These are phyloP conservation scores for Pygoscelis adeliae DNA, from an alignment of 2,113 vertebrate species.

Conservation along the genomic window DNA sequence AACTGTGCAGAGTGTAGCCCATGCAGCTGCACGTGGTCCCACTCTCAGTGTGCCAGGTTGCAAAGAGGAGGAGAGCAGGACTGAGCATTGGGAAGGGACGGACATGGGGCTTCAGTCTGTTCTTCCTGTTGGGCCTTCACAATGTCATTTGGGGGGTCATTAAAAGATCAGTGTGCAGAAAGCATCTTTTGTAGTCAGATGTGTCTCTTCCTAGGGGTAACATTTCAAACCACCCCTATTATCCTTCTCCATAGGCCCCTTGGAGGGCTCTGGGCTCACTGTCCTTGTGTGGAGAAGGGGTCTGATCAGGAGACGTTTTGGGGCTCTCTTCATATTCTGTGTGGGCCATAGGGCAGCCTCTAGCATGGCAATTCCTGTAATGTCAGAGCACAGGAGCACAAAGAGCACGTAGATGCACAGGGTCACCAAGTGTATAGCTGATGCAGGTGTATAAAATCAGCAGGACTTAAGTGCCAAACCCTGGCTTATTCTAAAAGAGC, in stretches of 20 bases:
- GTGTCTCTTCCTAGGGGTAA: neutral
- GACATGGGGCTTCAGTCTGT: neutral
- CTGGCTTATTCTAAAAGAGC: neutral
- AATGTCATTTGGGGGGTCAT: neutral
- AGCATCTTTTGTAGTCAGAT: neutral
- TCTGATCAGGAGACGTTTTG: neutral
- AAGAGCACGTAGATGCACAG: neutral
- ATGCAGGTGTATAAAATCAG: neutral
- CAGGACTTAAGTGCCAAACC: neutral
- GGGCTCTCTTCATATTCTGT: neutral
- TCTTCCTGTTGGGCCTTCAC: neutral
- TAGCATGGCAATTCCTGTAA: neutral
- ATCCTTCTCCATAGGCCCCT: neutral
- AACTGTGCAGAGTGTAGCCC: neutral
- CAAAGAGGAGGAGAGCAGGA: neutral
- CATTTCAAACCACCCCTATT: neutral
- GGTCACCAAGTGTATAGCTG: neutral
- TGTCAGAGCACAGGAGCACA: neutral
- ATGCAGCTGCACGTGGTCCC: neutral
- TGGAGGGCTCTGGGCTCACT: neutral
- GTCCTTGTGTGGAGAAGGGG: neutral
- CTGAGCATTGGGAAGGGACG: neutral
- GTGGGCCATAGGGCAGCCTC: neutral
- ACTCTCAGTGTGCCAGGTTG: neutral
- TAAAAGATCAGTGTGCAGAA: neutral